Base-by-base conservation (phyloP, 2,888 invertebrate species). In the Pomacea canaliculata region DNA sequence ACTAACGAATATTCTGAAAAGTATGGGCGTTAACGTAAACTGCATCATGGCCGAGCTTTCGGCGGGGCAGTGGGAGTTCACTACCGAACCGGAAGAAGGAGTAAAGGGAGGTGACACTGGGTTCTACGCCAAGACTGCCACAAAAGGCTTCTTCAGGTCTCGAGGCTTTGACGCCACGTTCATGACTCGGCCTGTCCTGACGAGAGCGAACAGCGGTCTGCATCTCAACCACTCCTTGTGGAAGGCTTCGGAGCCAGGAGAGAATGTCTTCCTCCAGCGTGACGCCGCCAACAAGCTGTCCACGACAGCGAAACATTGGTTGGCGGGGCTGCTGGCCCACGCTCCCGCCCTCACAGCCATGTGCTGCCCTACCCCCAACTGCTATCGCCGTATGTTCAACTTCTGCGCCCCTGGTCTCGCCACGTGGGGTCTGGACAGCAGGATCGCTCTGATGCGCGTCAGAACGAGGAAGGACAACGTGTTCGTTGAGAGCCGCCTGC, bases 401-500 rank as follows among this genome's bases (percentile, higher is more conserved):
- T 69, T 70, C 3, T 51, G 76, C 48, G 27, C 78, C 56, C 81
- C 81, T 7, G 76, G 69, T 8, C 66, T 18, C 9, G 77, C 77
- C 69, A 77, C 48, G 16, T 81, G 81, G 81, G 79, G 76, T 4
- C 56, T 76, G 60, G 79, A 81, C 66, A 69, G 77, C 74, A 72
- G 81, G 27, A n/a, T 66, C 9, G 63, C 76, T 4, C 63, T 70
- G 60, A 37, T 79, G 10, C 71, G 81, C 0, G 72, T 77, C 13
- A 78, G 74, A 62, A 79, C 67, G 18, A 73, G 77, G 7, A 49
- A 72, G 4, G 66, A 68, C 65, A 78, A 78, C 71, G 77, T 78
- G 19, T 81, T 79, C 72, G n/a, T 81, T 2, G 79, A 81, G 63
- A 79, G 77, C 74, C 75, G 81, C 49, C 73, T 81, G 18, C 78